Percentiles rank a stretch among this genome's conserved stretches.
phyloP scores from a whole-genome alignment of 2,113 vertebrate genomes.

The sheep (Ovis aries) region DNA sequence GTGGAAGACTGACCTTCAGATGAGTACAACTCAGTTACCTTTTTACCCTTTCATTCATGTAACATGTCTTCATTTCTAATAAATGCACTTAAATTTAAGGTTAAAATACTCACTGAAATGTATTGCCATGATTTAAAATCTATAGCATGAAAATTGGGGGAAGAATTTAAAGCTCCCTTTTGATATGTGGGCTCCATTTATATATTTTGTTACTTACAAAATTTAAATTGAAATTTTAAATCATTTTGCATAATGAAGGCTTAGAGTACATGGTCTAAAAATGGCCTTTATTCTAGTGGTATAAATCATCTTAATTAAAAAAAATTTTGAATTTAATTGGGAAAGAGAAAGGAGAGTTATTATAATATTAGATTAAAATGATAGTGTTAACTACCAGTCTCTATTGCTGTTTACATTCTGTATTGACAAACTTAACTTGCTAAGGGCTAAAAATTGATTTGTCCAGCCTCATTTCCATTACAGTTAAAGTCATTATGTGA shows the following conservation, averaged over 20 bases:
- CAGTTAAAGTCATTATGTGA: constrained; percentile 65
- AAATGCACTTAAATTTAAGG: not conserved
- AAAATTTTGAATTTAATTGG: constrained; percentile 44
- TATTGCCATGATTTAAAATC: not conserved
- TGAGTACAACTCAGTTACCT: not conserved
- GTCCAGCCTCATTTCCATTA: constrained; percentile 62
- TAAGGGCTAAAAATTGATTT: constrained; percentile 60
- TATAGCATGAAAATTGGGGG: not conserved
- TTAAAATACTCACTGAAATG: not conserved
- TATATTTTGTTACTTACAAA: not conserved
- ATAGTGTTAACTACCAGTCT: constrained; percentile 39
- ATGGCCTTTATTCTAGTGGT: constrained; percentile 27
- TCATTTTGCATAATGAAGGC: not conserved
- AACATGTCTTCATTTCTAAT: not conserved
- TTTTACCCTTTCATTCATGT: not conserved
- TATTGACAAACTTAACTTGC: constrained; percentile 46
- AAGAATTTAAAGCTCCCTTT: not conserved
- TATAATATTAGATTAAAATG: constrained; percentile 30
- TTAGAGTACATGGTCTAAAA: not conserved
- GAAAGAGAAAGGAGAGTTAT: constrained; percentile 3
- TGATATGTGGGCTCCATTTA: not conserved
- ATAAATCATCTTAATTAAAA: constrained; percentile 35
- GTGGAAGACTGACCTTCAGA: not conserved
- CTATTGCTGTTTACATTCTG: constrained; percentile 54
- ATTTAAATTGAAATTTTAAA: not conserved